Percentiles rank a stretch among this genome's conserved stretches.
Conservation (phyloP, 2,888 invertebrate genomes). For the Xylocampa areola region DNA sequence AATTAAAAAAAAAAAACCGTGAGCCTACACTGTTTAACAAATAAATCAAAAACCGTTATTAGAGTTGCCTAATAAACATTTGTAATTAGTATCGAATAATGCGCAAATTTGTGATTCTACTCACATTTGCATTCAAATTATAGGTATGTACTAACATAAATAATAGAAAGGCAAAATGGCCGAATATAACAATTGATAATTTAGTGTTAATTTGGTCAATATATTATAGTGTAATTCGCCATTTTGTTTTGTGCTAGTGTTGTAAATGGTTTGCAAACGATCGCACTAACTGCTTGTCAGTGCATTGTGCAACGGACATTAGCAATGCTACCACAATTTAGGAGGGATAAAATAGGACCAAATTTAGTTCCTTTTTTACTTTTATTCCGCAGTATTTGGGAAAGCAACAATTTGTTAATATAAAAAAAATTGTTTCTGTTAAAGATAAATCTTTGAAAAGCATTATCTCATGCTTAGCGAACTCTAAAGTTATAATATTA, state of each 20-base stretch:
- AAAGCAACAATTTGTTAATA: too few relatives aligned
- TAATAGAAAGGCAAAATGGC: constrained; percentile 39
- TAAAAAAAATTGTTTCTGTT: too few relatives aligned
- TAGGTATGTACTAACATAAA: constrained; percentile 30
- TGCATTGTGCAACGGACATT: constrained; percentile 63
- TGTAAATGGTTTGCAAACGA: constrained; percentile 72
- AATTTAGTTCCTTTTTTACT: not conserved
- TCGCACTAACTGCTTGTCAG: constrained; percentile 65
- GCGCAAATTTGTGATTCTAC: constrained; percentile 32
- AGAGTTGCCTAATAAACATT: constrained; percentile 16
- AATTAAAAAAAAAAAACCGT: too few relatives aligned
- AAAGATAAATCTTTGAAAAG: too few relatives aligned
- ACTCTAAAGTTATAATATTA: too few relatives aligned
- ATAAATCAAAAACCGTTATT: constrained; percentile 24
- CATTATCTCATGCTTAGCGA: too few relatives aligned
- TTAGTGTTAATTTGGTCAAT: constrained; percentile 57
- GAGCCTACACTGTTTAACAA: not conserved
- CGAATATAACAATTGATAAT: constrained; percentile 51
- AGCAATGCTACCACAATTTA: constrained; percentile 50
- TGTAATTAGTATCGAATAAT: constrained; percentile 26
- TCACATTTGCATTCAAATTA: constrained; percentile 45
- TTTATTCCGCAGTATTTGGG: too few relatives aligned
- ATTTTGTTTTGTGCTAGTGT: constrained; percentile 60
- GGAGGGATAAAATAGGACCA: constrained; percentile 8
- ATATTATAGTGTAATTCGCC: constrained; percentile 52